Percentiles rank a stretch among this genome's conserved stretches.
Evolutionary conservation across 23 tunicate species (phyloP).

Genomic region (Trididemnum clinides): DNA sequence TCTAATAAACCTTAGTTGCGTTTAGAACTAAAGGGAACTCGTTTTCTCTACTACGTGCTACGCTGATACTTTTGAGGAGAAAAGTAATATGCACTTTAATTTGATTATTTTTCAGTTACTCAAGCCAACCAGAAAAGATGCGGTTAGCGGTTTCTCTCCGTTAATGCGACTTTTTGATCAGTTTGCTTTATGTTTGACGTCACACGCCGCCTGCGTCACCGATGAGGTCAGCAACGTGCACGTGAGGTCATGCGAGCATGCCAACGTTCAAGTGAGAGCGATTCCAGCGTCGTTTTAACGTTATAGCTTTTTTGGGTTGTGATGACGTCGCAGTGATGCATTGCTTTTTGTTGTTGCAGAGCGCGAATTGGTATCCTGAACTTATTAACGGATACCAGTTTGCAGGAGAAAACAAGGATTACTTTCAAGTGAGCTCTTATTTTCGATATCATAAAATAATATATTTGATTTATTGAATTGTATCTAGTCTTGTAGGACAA

Average conservation of each 20-base stretch:
- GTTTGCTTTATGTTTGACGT: slow-evolving; percentile 55
- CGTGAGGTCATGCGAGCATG: slow-evolving; percentile 59
- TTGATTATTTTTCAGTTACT: slow-evolving; percentile 43
- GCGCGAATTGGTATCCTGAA: slow-evolving; percentile 79
- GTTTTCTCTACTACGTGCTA: too few species aligned
- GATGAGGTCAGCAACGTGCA: slow-evolving; percentile 6
- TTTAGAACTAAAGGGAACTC: too few species aligned
- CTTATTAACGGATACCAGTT: slow-evolving; percentile 63
- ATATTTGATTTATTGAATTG: too few species aligned
- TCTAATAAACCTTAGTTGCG: too few species aligned
- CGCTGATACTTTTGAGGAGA: too few species aligned
- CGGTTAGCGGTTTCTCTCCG: slow-evolving; percentile 55
- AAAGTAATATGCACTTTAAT: too few species aligned
- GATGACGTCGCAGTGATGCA: too few species aligned
- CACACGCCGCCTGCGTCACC: slow-evolving; percentile 53
- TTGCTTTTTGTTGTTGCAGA: too few species aligned
- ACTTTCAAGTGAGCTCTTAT: slow-evolving; percentile 47
- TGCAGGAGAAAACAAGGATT: slow-evolving; percentile 41
- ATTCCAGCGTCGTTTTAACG: too few species aligned
- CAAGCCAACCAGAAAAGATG: slow-evolving; percentile 58
- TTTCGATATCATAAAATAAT: too few species aligned
- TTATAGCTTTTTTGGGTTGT: too few species aligned
- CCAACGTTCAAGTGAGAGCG: slow-evolving; percentile 42
- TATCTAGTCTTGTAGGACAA: too few species aligned
- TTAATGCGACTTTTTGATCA: slow-evolving; percentile 58